Evolutionary conservation across 2,888 invertebrate species (phyloP).

Genomic region (Heteromurus nitidus): DNA sequence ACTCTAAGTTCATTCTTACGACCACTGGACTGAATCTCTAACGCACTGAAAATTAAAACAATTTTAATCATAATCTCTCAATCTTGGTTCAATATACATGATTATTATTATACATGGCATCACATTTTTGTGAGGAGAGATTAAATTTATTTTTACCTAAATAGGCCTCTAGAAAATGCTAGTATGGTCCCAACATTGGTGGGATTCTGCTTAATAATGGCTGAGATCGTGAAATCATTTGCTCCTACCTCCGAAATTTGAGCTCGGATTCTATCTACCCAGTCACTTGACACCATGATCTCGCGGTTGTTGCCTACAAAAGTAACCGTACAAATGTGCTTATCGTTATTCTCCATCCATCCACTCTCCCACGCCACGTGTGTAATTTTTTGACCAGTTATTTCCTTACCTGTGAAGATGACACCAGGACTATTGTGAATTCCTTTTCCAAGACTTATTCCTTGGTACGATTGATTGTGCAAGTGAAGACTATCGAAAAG

Average conservation of each 20-base stretch:
- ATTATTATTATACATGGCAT: too few species aligned
- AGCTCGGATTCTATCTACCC: conserved; percentile 73
- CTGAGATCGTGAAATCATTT: conserved; percentile 82
- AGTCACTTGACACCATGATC: conserved; percentile 73
- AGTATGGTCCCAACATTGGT: conserved; percentile 89
- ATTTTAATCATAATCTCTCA: conserved; percentile 22
- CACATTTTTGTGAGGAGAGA: not conserved
- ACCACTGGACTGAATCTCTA: conserved; percentile 94
- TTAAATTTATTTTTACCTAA: conserved; percentile 78
- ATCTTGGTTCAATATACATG: not conserved
- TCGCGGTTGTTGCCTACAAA: conserved; percentile 73
- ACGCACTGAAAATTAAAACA: conserved; percentile 81
- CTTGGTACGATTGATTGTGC: conserved; percentile 84
- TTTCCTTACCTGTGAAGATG: conserved; percentile 82
- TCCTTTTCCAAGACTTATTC: conserved; percentile 82
- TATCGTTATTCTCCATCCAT: not conserved
- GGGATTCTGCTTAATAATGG: conserved; percentile 85
- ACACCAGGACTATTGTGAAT: conserved; percentile 84
- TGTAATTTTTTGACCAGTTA: not conserved
- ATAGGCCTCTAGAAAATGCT: conserved; percentile 87
- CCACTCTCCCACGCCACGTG: not conserved
- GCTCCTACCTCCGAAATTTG: conserved; percentile 71
- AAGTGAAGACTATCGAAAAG: conserved; percentile 86
- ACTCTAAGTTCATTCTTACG: conserved; percentile 89
- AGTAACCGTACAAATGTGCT: not conserved